Percentiles rank a stretch among this genome's conserved stretches.
phyloP scores from a whole-genome alignment of 2,113 vertebrate species.

The Labeo catla region DNA sequence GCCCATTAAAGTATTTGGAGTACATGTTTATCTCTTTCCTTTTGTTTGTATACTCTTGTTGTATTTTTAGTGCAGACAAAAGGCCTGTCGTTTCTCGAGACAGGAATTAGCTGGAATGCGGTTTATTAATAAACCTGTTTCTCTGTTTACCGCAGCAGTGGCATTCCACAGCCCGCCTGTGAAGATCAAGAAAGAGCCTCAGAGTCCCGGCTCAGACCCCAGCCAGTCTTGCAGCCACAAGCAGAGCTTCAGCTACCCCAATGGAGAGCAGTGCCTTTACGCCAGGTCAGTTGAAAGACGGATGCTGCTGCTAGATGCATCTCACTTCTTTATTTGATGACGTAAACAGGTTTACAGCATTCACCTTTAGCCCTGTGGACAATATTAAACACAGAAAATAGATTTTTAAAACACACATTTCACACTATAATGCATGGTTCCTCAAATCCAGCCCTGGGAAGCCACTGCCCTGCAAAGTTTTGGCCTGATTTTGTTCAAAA shows the following conservation, averaged over 20 bases:
- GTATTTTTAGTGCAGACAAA: conserved; percentile 64
- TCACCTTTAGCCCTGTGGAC: background rate
- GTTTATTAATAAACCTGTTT: conserved; percentile 48
- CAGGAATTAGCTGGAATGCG: conserved; percentile 25
- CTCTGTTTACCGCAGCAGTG: conserved; percentile 77
- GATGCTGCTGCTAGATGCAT: background rate
- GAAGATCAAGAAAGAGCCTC: conserved; percentile 94
- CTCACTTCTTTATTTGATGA: background rate
- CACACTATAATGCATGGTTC: background rate
- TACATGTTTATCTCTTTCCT: conserved; percentile 51
- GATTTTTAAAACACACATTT: background rate
- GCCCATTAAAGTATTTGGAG: conserved; percentile 35
- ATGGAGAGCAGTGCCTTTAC: conserved; percentile 95
- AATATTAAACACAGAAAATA: background rate
- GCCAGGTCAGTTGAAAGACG: conserved; percentile 80
- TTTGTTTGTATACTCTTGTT: conserved; percentile 45
- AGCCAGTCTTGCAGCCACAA: conserved; percentile 88
- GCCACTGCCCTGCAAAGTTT: background rate
- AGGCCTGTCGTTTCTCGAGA: conserved; percentile 50
- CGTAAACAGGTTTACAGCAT: background rate
- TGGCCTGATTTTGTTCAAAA: background rate
- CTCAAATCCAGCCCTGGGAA: background rate
- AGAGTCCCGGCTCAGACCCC: conserved; percentile 86
- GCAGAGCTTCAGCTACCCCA: conserved; percentile 81
- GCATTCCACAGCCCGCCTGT: conserved; percentile 95